phyloP scores from a whole-genome alignment of 2,888 invertebrate species.

The Nysson spinosus region DNA sequence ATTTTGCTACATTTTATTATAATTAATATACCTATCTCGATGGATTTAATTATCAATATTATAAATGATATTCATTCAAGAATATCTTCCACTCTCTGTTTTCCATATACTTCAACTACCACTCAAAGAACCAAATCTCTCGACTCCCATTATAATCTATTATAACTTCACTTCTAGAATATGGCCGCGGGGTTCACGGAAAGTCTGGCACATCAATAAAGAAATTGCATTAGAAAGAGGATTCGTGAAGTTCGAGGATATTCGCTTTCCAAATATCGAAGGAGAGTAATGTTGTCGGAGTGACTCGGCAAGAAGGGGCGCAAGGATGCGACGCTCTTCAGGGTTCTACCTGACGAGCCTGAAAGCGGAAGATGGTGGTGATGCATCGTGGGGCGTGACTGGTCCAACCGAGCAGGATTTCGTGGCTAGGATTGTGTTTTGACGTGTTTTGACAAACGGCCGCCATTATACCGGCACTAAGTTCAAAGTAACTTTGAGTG shows the following conservation, averaged over 20 bases:
- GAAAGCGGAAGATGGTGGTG: constrained; percentile 54
- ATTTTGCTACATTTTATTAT: too few relatives aligned
- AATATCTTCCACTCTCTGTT: too few relatives aligned
- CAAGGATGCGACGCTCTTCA: constrained; percentile 30
- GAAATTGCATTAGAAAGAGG: background rate
- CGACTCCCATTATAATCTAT: too few relatives aligned
- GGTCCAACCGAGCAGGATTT: constrained; percentile 60
- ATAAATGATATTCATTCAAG: too few relatives aligned
- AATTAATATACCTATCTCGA: too few relatives aligned
- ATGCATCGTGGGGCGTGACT: constrained; percentile 75
- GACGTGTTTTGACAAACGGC: constrained; percentile 77
- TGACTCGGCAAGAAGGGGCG: constrained; percentile 59
- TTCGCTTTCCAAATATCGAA: constrained; percentile 52
- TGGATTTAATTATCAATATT: too few relatives aligned
- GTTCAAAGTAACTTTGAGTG: constrained; percentile 58
- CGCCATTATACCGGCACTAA: constrained; percentile 71
- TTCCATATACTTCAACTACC: too few relatives aligned
- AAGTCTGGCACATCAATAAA: too few relatives aligned
- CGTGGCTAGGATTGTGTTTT: constrained; percentile 73
- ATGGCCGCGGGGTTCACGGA: too few relatives aligned
- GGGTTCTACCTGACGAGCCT: constrained; percentile 42
- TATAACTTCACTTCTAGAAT: too few relatives aligned
- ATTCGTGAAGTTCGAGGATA: constrained; percentile 4
- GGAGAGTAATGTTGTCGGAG: constrained; percentile 57
- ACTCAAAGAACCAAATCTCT: too few relatives aligned